phyloP scores from a whole-genome alignment of 2,113 vertebrate genomes.

The Bubo blakistoni region DNA sequence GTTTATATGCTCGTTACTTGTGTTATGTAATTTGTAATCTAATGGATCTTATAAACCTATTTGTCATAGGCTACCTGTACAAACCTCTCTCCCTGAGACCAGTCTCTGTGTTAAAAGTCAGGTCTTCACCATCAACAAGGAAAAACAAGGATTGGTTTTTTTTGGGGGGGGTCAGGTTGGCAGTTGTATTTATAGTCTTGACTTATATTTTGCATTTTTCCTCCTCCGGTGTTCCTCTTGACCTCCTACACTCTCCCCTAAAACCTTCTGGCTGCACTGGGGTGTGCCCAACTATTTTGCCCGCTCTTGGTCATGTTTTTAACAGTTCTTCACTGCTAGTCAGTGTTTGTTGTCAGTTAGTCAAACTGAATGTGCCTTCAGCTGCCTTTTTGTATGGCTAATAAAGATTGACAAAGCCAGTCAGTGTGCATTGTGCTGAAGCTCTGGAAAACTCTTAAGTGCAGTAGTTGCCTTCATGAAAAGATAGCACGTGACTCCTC shows the following conservation, averaged over 20 bases:
- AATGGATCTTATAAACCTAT: background rate
- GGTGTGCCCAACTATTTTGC: background rate
- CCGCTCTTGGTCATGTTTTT: background rate
- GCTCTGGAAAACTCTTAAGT: background rate
- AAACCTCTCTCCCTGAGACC: background rate
- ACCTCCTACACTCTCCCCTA: background rate
- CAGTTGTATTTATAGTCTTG: background rate
- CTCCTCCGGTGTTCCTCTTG: background rate
- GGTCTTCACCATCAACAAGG: background rate
- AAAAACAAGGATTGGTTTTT: background rate
- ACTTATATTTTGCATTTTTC: background rate
- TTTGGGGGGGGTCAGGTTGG: background rate
- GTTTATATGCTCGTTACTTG: background rate
- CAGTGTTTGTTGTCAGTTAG: background rate
- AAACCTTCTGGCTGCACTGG: background rate
- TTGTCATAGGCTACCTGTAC: background rate
- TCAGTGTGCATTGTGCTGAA: background rate
- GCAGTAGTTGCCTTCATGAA: background rate
- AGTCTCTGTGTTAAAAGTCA: background rate
- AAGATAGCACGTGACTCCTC: fast-evolving
- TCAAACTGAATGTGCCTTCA: no score
- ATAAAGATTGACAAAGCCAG: background rate
- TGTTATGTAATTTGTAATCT: background rate
- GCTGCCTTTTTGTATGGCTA: background rate
- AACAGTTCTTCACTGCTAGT: background rate